These are phyloP conservation scores for Eulemur coronatus DNA, from an alignment of 2,797 vertebrate species.

Conservation along the genomic window DNA sequence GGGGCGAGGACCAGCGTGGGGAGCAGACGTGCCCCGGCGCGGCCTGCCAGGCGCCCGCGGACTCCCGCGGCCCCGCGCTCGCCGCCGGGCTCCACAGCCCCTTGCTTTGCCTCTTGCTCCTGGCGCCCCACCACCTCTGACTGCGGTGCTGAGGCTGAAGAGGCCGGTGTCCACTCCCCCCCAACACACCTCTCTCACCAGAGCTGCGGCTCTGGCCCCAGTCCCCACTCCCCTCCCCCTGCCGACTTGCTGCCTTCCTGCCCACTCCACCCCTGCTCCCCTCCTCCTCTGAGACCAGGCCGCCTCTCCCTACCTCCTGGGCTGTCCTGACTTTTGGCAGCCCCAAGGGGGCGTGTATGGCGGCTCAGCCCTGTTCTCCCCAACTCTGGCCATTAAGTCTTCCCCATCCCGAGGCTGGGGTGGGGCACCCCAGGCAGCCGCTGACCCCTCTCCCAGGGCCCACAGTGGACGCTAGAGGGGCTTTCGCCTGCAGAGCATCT, in stretches of 20 bases:
- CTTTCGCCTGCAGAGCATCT: slow-evolving; percentile 40
- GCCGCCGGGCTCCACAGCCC: slow-evolving; percentile 31
- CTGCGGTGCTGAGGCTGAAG: slow-evolving; percentile 56
- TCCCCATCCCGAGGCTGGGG: neutral
- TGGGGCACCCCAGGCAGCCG: slow-evolving; percentile 6
- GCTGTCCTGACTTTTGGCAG: neutral
- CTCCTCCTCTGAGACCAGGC: neutral
- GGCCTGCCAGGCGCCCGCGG: slow-evolving; percentile 71
- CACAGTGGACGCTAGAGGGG: slow-evolving; percentile 27
- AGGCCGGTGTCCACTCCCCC: neutral
- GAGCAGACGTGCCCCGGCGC: slow-evolving; percentile 78
- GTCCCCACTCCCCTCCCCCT: neutral
- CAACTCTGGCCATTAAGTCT: slow-evolving; percentile 15
- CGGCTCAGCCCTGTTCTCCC: neutral
- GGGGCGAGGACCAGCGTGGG: slow-evolving; percentile 87
- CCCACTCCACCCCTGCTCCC: neutral
- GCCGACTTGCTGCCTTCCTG: neutral
- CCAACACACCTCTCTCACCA: neutral
- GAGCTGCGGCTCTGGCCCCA: neutral
- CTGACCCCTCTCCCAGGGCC: neutral
- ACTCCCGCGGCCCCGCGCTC: slow-evolving; percentile 69
- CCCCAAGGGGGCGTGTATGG: neutral
- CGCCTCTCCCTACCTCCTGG: neutral
- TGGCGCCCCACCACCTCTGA: slow-evolving; percentile 77
- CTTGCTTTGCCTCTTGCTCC: slow-evolving; percentile 70